These are phyloP conservation scores for Epinephelus cyanopodus DNA, from an alignment of 2,113 vertebrate genomes.

Conservation along the genomic window DNA sequence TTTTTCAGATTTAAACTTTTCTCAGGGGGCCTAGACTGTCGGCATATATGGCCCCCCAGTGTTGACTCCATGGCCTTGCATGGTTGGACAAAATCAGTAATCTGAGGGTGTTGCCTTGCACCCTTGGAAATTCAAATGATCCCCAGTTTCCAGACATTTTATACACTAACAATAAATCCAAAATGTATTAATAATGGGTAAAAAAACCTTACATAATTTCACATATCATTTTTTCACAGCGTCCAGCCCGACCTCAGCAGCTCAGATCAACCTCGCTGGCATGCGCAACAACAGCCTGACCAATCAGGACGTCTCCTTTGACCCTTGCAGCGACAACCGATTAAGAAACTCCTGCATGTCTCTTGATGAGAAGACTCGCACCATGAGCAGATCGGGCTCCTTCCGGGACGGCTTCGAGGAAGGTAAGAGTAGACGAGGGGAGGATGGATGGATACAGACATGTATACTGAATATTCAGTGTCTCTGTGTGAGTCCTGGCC, in stretches of 20 bases:
- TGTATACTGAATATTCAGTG: background rate
- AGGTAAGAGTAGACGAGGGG: conserved; percentile 85
- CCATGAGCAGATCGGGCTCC: conserved; percentile 97
- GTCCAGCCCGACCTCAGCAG: conserved; percentile 92
- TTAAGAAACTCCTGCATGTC: conserved; percentile 98
- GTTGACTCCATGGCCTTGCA: too few relatives aligned
- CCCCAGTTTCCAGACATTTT: background rate
- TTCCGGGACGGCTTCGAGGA: conserved; percentile 99
- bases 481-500: background rate
- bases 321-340: conserved; percentile 89
- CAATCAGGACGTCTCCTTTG: conserved; percentile 90
- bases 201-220: background rate
- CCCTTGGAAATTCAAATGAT: background rate
- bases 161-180: background rate
- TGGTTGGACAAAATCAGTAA: background rate
- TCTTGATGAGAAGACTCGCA: conserved; percentile 94
- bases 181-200: background rate
- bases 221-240: conserved; percentile 45
- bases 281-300: conserved; percentile 94
- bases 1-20: too few relatives aligned
- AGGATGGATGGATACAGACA: background rate
- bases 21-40: too few relatives aligned
- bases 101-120: background rate
- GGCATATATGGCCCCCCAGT: too few relatives aligned
- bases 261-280: conserved; percentile 92